Conservation (phyloP, 2,888 invertebrate genomes). For the Hoplodrina ambigua region DNA sequence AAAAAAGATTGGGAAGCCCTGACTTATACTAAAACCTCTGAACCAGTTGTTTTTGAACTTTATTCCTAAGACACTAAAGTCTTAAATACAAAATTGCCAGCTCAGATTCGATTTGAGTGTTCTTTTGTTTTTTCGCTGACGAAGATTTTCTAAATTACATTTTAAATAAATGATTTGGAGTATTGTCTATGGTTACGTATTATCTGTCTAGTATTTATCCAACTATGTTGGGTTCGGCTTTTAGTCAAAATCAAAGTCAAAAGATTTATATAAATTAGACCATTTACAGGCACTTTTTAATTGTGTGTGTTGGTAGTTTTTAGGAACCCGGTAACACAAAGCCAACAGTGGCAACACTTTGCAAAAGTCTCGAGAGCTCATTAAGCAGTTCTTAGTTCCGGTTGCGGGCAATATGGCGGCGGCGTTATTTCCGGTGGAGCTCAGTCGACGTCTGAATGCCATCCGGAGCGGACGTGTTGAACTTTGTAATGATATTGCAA, state of each 20-base stretch:
- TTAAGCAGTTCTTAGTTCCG: constrained; percentile 64
- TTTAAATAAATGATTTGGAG: not conserved
- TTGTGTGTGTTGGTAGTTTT: too few species aligned
- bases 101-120: not conserved
- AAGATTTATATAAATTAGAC: too few species aligned
- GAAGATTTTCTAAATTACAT: not conserved
- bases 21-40: too few species aligned
- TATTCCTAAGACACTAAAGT: not conserved
- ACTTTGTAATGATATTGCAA: constrained; percentile 48
- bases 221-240: too few species aligned
- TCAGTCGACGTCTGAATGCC: constrained; percentile 60
- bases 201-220: not conserved
- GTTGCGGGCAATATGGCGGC: constrained; percentile 62
- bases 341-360: constrained; percentile 4
- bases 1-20: too few species aligned
- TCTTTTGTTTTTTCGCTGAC: not conserved
- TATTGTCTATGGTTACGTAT: not conserved
- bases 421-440: constrained; percentile 61
- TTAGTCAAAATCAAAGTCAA: too few species aligned
- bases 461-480: constrained; percentile 61
- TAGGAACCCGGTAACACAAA: constrained; percentile 8
- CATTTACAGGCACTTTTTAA: too few species aligned
- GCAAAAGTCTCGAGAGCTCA: constrained; percentile 61
- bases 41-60: not conserved
- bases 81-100: not conserved